phyloP scores from a whole-genome alignment of 2,888 invertebrate genomes.

The Reticulitermes lucifugus region DNA sequence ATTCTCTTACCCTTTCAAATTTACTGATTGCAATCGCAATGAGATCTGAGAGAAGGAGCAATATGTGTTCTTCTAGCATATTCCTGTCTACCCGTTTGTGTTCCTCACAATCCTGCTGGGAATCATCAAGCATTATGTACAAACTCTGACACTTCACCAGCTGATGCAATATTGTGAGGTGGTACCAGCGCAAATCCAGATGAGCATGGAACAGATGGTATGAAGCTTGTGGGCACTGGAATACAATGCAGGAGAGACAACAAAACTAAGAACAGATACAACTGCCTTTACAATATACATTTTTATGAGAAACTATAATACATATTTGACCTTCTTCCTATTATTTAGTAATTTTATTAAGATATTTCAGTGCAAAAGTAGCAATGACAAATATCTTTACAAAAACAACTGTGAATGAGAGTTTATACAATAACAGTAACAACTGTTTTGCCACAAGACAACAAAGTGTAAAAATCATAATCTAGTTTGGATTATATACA shows the following conservation, averaged over 20 bases:
- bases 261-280: no score
- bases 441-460: no score
- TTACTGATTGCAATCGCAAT: constrained; percentile 39
- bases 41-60: constrained; percentile 44
- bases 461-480: no score
- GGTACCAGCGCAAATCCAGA: constrained; percentile 65
- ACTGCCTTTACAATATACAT: no score
- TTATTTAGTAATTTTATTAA: neutral
- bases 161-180: constrained; percentile 57
- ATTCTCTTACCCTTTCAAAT: constrained; percentile 42
- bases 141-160: constrained; percentile 1
- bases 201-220: constrained; percentile 67
- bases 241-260: constrained; percentile 13
- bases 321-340: no score
- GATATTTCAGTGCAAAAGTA: no score
- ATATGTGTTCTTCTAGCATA: constrained; percentile 38
- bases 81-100: neutral
- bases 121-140: neutral
- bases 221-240: constrained; percentile 63
- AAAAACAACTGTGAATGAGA: no score
- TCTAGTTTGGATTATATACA: no score
- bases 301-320: no score
- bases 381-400: no score
- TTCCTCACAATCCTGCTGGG: constrained; percentile 11
- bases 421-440: no score